Evolutionary conservation across 2,888 invertebrate species (phyloP), one percentile per base, ranked within the genome.

Genomic region (Microdon myrmicae): DNA sequence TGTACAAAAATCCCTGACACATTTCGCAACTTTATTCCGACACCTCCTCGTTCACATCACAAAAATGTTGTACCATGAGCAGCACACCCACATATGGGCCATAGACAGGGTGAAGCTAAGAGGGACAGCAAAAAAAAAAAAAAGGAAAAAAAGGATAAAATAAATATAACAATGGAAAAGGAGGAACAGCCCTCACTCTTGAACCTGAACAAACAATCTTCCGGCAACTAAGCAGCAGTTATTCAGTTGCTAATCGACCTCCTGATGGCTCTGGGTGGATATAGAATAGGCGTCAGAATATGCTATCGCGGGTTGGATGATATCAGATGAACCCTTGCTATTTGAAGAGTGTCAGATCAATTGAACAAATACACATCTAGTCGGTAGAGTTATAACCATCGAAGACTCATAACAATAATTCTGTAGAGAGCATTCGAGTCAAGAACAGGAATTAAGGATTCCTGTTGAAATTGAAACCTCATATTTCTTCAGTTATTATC

Each of bases 241-340:
- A 58, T 58, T 58, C 51, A 45, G 41, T 28, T 47, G 37, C 51
- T 64, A 64, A 64, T 64, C 51, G 64, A 64, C 47, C 58, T n/a
- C 41, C 41, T 37, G 41, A 51, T 44, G 22, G 25, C 12, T 37
- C 37, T 17, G 22, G 23, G 38, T 19, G 43, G 26, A 61, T 23
- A 35, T 29, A n/a, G n/a, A n/a, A n/a, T n/a, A n/a, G n/a, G n/a
- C n/a, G n/a, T n/a, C n/a, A n/a, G n/a, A n/a, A n/a, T n/a, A n/a
- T n/a, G n/a, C n/a, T n/a, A n/a, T n/a, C n/a, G n/a, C n/a, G n/a
- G n/a, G n/a, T n/a, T n/a, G n/a, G n/a, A n/a, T n/a, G n/a, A n/a
- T n/a, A n/a, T 34, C 55, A 55, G 55, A 49, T 61, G 55, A 44
- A 49, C 48, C 43, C 43, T 44, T 39, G 49, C 32, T 22, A 20